Evolutionary conservation across 2,888 invertebrate species (phyloP), one percentile per base, ranked within the genome.

Genomic region (Ariolimax columbianus): DNA sequence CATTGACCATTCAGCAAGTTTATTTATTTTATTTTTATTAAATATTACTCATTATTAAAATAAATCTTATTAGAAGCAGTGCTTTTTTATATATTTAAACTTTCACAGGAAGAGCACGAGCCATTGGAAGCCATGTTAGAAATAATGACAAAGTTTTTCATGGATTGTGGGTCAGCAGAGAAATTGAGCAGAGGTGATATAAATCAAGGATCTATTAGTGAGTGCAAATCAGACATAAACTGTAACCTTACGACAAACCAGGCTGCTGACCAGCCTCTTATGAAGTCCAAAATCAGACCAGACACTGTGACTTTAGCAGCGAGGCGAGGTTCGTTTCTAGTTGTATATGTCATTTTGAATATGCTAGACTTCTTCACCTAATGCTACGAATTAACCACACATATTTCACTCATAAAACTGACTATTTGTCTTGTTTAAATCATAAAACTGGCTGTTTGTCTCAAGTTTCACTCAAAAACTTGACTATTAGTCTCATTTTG

Each of bases 121-220:
- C 93, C 93, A 3, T 86, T 92, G n/a, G 89, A 91, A 87, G 89
- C 92, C 26, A 93, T 93, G 91, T 86, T 93, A 55, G 93, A 93
- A 90, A 89, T 93, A 11, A 91, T 93, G 63, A 89, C 92, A 19
- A 89, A 91, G 87, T 87, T 88, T 84, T 89, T 92, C 81, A 63
- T 91, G 75, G 89, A 89, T 26, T 87, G 47, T 43, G 6, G 19
- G 26, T 66, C 36, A 75, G 26, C 36, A 9, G 30, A 83, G 36
- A n/a, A 83, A 30, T 63, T 30, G 9, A 72, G 73, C 30, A 72
- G 23, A 72, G 19, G 19, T n/a, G 47, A 40, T 14, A 23, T 63
- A 72, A 47, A 38, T 73, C 40, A 3, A 30, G 40, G 26, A 9
- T 14, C 70, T 55, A n/a, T 66, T 33, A 23, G 23, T 73, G 63